Percentiles rank a stretch among this genome's conserved stretches.
Evolutionary conservation across 2,113 vertebrate genomes (phyloP).

Genomic region (Scomber colias): DNA sequence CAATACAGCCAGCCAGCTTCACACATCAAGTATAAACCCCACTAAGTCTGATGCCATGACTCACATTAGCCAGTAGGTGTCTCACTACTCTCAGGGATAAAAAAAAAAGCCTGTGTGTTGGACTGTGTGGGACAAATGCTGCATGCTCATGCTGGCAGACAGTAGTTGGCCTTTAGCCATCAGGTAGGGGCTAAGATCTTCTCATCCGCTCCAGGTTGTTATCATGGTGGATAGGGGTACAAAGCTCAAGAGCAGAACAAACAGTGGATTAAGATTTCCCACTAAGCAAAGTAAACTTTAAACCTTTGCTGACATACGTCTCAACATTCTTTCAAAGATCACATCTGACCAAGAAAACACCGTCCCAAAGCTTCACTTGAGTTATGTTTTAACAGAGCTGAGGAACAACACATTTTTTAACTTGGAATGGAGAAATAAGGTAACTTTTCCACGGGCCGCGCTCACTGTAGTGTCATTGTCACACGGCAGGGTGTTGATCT

Average conservation of each 20-base stretch:
- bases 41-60: slow-evolving; percentile 1
- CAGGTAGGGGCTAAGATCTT: slow-evolving; percentile 33
- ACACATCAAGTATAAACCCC: slow-evolving; percentile 2
- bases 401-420: not conserved
- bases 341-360: not conserved
- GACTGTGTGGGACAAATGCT: slow-evolving; percentile 29
- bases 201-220: slow-evolving; percentile 30
- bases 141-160: slow-evolving; percentile 53
- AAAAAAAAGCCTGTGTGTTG: not conserved
- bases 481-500: not conserved
- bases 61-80: slow-evolving; percentile 68
- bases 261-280: slow-evolving; percentile 42
- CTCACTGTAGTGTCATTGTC: slow-evolving; percentile 27
- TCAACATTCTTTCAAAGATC: slow-evolving; percentile 4
- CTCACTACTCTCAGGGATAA: slow-evolving; percentile 50
- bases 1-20: not conserved
- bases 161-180: slow-evolving; percentile 28
- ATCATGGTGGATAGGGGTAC: slow-evolving; percentile 1
- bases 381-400: not conserved
- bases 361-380: not conserved
- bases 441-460: not conserved
- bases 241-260: slow-evolving; percentile 39
- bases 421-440: not conserved
- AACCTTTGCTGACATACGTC: slow-evolving; percentile 16
- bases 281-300: slow-evolving; percentile 19